Conservation (phyloP, 2,113 vertebrate species). For the Tachuris rubrigastra region DNA sequence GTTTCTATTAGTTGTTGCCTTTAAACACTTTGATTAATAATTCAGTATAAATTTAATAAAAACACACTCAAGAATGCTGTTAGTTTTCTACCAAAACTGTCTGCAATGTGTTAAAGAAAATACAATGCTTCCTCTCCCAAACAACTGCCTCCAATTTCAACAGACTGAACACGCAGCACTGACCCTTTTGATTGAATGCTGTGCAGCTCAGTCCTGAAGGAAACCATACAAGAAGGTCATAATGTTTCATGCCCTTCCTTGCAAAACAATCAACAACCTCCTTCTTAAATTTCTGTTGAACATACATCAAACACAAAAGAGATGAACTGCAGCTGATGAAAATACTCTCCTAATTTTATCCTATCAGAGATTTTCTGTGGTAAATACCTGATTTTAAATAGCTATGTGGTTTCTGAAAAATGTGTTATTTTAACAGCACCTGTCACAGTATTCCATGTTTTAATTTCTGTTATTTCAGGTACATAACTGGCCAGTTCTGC, state of each 20-base stretch:
- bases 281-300: background rate
- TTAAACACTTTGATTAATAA: slow-evolving; percentile 23
- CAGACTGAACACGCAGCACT: background rate
- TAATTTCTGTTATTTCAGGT: background rate
- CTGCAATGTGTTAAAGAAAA: background rate
- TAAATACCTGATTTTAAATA: background rate
- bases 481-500: background rate
- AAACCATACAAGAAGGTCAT: background rate
- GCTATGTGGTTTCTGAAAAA: background rate
- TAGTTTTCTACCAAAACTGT: background rate
- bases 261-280: background rate
- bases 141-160: background rate
- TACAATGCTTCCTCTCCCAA: background rate
- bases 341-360: background rate
- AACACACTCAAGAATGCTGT: background rate
- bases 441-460: background rate
- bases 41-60: slow-evolving; percentile 23
- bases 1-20: slow-evolving; percentile 12
- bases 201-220: background rate
- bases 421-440: background rate
- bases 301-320: background rate
- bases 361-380: background rate
- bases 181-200: background rate
- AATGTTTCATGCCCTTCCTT: background rate
- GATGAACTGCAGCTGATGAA: background rate